Evolutionary conservation across 1,140 invertebrate species (phyloP), one percentile per base, ranked within the genome.

Genomic region (Drosophila guanche): DNA sequence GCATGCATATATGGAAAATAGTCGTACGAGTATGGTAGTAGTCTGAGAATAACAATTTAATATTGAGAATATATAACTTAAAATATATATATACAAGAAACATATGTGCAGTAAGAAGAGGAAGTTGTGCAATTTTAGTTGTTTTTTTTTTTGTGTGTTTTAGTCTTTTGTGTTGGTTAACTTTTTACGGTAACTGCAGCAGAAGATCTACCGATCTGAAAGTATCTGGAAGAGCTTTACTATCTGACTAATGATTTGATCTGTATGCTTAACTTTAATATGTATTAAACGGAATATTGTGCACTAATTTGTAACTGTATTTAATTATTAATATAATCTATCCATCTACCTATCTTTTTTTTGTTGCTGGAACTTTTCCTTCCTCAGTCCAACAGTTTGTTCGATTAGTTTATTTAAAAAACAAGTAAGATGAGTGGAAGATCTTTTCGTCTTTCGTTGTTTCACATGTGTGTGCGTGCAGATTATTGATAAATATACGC

Each of bases 11-110:
- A 60, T 69, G 73, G 66, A 79, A 79, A 66, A 88, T 88, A 86
- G 84, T 88, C 69, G 33, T 75, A 77, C 68, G 65, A 37, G 33
- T 37, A 37, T 37, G 33, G 10, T 37, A 37, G 77, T 85, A 85
- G 81, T 85, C 83, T 86, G 81, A 85, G 77, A 55, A 76, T 73
- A 77, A 80, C 47, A 84, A 79, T 79, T 84, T 83, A 83, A 79
- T 71, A 63, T 69, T 37, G 33, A 37, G 50, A 76, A 65, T 66
- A 70, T 65, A 79, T 58, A 59, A 61, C 37, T 50, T 20, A 20
- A 70, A 54, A 73, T 52, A 71, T 40, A 60, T 66, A 60, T 48
- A 67, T 78, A 57, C 54, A 76, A 45, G 56, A 76, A 52, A 45
- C 71, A 61, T 50, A 68, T 81, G 59, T 81, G 57, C 70, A 77